Evolutionary conservation across 2,113 vertebrate species (phyloP), one percentile per base, ranked within the genome.

Genomic region (Butastur rufipennis): DNA sequence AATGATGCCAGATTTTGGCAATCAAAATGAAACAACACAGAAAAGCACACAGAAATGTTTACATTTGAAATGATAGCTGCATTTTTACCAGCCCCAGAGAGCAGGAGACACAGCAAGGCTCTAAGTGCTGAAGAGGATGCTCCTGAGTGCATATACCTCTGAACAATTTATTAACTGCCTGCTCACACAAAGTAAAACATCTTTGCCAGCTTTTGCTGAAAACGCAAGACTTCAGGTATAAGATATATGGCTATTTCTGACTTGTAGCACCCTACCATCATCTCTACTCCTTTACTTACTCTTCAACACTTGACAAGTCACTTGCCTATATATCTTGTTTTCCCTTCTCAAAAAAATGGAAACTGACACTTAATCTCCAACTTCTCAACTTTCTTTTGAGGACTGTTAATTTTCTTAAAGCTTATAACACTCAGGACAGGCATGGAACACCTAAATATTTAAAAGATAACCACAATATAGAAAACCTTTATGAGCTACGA

Each of bases 381-480:
- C 29, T 81, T 87, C 48, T 72, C 45, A 85, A 21, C 5, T 29
- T 91, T 75, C 65, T 72, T 88, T 36, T 8, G 48, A 75, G 62
- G 52, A 75, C 20, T 67, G 32, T 26, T 88, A 13, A 29, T 81
- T 65, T 84, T 83, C 91, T 31, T 11, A 67, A 82, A 70, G 66
- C 70, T 55, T 80, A 11, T 25, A 68, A 81, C 48, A 70, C 36
- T 61, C 66, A 84, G 43, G 31, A 86, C 5, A 6, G 26, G 50
- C 32, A 83, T 10, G 22, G 58, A 87, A 42, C 73, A 77, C 22
- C 65, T 67, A 67, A 92, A 91, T 66, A 84, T 62, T 96, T 89
- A 90, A 85, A 90, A 85, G 62, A 67, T 81, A 95, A 89, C 74
- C 86, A 91, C 71, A 91, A 50, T 85, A 67, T 16, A 93, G 50